phyloP scores from a whole-genome alignment of 2,797 vertebrate genomes.

The Percopsis omiscomaycus region DNA sequence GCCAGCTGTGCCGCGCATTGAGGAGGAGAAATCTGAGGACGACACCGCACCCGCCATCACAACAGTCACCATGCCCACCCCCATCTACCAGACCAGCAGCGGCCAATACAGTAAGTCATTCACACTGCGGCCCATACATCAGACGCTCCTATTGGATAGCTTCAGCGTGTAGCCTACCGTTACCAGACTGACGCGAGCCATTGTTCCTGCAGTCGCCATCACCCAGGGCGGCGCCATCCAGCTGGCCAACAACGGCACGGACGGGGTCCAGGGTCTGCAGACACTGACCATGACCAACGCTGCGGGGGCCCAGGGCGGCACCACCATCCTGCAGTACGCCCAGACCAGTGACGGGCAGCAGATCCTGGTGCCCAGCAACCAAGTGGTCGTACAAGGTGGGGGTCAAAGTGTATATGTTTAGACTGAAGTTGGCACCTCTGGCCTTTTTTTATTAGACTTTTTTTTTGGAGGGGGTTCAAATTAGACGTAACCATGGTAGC shows the following conservation, averaged over 20 bases:
- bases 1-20: slow-evolving; percentile 93
- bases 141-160: background rate
- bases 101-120: slow-evolving; percentile 96
- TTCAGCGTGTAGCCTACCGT: too few relatives aligned
- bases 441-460: too few relatives aligned
- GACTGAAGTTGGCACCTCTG: too few relatives aligned
- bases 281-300: slow-evolving; percentile 96
- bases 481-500: too few relatives aligned
- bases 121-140: background rate
- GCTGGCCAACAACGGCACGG: slow-evolving; percentile 96
- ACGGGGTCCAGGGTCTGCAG: slow-evolving; percentile 95
- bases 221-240: slow-evolving; percentile 98
- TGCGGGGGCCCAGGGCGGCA: slow-evolving; percentile 84
- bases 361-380: slow-evolving; percentile 98
- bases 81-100: slow-evolving; percentile 99
- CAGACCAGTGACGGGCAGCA: slow-evolving; percentile 99
- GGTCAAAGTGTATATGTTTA: background rate
- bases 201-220: slow-evolving; percentile 86
- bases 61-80: slow-evolving; percentile 97
- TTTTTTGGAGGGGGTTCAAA: too few relatives aligned
- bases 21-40: slow-evolving; percentile 98
- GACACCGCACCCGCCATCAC: slow-evolving; percentile 92
- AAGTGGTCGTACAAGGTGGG: slow-evolving; percentile 98
- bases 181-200: background rate
- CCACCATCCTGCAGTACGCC: slow-evolving; percentile 98